Base-by-base conservation (phyloP, 2,888 invertebrate genomes). In the Pterobdella sp. region DNA sequence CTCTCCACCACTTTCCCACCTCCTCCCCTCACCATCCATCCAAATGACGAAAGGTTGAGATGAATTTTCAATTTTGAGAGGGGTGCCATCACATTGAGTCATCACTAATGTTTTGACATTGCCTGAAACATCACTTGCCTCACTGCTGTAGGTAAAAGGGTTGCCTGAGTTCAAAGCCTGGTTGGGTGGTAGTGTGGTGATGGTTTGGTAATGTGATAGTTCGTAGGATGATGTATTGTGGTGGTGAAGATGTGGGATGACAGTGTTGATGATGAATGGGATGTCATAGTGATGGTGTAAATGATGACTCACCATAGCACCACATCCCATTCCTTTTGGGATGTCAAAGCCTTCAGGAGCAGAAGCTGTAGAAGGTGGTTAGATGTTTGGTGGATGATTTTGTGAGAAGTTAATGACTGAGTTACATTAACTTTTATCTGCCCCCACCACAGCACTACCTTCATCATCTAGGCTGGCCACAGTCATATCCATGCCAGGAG, bases 31-130 rank as follows among this genome's bases (percentile, higher is more conserved):
- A 78, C 78, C 74, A 37, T 78, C 75, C 31, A 80, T 72, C 75
- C 78, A 78, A n/a, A 80, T 77, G 42, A 74, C 75, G 36, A 80
- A 78, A 1, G 80, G 80, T 68, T 79, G 79, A 0, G 77, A 73
- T 0, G 78, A 75, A 72, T 79, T 78, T 4, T 76, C 66, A 2
- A 80, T 78, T 0, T 74, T 72, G 26, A 79, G 74, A 14, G 77
- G 77, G 35, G 76, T 75, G 64, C 80, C 80, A 65, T 78, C 77
- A 32, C 73, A 71, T 29, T 68, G 67, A 36, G 74, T 76, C 31
- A 78, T 66, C 22, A 71, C 64, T 42, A 79, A 69, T 1, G 78
- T 75, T 22, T 75, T 74, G 35, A 79, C 77, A 31, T 76, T 72
- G 10, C 75, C 74, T 35, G 74, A 72, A 2, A 77, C 74, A 26